Evolutionary conservation across 2,113 vertebrate species (phyloP).

Genomic region (Condylura cristata): DNA sequence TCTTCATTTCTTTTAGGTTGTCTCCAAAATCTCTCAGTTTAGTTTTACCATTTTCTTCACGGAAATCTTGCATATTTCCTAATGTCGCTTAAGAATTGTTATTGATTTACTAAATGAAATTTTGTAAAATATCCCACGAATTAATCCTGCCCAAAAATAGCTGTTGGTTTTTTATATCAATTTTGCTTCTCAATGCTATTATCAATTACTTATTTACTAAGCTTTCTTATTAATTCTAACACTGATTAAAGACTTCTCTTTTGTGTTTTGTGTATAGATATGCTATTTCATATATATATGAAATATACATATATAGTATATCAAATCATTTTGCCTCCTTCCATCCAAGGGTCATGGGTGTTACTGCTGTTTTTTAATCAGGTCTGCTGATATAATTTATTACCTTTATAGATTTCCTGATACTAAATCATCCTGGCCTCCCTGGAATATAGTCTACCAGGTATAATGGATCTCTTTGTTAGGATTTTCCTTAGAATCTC

Average conservation of each 20-base stretch:
- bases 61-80: slow-evolving; percentile 15
- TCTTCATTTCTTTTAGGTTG: background rate
- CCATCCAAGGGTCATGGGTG: slow-evolving; percentile 1
- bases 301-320: background rate
- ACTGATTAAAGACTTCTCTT: slow-evolving; percentile 8
- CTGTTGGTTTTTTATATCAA: slow-evolving; percentile 41
- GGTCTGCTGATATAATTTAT: slow-evolving; percentile 9
- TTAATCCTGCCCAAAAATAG: slow-evolving; percentile 22
- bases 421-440: slow-evolving; percentile 22
- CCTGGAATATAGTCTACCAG: slow-evolving; percentile 24
- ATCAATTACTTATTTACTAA: slow-evolving; percentile 11
- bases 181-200: slow-evolving; percentile 25
- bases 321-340: slow-evolving; percentile 44
- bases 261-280: background rate
- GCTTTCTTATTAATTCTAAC: slow-evolving; percentile 1
- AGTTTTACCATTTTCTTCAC: background rate
- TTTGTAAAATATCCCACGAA: slow-evolving; percentile 13
- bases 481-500: slow-evolving; percentile 23
- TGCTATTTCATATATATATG: no score
- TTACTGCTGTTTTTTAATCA: slow-evolving; percentile 32
- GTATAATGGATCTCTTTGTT: slow-evolving; percentile 33
- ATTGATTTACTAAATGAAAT: slow-evolving; percentile 22
- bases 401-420: slow-evolving; percentile 46
- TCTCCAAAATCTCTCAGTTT: background rate
- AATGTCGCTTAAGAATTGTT: background rate